These are phyloP conservation scores for Pelmatolapia mariae DNA, from an alignment of 2,113 vertebrate species.

Conservation along the genomic window DNA sequence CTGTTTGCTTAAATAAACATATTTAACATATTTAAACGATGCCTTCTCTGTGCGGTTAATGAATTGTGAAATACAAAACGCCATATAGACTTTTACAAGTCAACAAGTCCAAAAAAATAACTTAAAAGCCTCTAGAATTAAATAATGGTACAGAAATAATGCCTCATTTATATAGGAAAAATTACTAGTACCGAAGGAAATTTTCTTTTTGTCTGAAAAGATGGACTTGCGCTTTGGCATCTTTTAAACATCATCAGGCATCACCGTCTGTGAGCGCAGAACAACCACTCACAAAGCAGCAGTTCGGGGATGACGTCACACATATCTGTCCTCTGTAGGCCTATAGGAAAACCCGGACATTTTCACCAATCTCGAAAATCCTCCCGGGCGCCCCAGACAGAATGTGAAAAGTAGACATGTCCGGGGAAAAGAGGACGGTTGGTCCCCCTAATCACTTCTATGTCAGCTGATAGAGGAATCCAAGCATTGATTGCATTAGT, in stretches of 20 bases:
- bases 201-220: not conserved
- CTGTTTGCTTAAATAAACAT: rapidly evolving
- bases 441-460: not conserved
- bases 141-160: not conserved
- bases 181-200: not conserved
- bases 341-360: rapidly evolving
- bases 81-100: not conserved
- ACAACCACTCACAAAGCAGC: not conserved
- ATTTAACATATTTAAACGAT: rapidly evolving
- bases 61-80: not conserved
- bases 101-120: rapidly evolving
- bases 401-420: not conserved
- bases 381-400: not conserved
- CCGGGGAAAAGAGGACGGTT: not conserved
- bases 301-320: not conserved
- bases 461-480: not conserved
- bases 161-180: not conserved
- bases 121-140: not conserved
- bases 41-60: not conserved
- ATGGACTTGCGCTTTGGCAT: not conserved
- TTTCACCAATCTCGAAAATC: rapidly evolving
- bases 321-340: not conserved
- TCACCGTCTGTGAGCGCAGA: not conserved
- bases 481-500: not conserved
- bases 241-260: not conserved